These are phyloP conservation scores for Ruditapes philippinarum DNA, from an alignment of 1,140 invertebrate genomes.

Conservation along the genomic window DNA sequence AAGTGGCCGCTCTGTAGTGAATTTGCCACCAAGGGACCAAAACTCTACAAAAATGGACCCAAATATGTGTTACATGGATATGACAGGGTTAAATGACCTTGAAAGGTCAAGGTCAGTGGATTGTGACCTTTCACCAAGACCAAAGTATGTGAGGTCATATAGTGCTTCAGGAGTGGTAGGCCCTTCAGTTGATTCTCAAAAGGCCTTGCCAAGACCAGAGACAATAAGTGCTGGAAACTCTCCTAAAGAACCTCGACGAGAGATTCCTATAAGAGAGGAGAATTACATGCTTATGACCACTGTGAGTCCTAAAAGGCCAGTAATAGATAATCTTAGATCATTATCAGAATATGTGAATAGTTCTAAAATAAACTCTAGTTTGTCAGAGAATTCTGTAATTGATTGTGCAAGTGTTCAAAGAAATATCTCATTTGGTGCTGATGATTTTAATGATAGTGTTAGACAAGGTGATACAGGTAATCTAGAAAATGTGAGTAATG, in stretches of 20 bases:
- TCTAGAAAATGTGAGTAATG: background rate
- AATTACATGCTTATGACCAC: slow-evolving; percentile 74
- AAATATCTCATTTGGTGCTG: slow-evolving; percentile 22
- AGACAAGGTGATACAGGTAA: background rate
- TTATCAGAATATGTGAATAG: slow-evolving; percentile 68
- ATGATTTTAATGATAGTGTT: slow-evolving; percentile 6
- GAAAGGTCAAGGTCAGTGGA: slow-evolving; percentile 20
- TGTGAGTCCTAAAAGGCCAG: slow-evolving; percentile 47
- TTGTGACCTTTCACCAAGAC: slow-evolving; percentile 9
- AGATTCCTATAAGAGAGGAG: slow-evolving; percentile 69
- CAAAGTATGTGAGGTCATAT: slow-evolving; percentile 67
- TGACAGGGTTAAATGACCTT: slow-evolving; percentile 70
- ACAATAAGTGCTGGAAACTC: slow-evolving; percentile 66
- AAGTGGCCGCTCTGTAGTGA: slow-evolving; percentile 37
- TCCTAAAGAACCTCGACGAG: slow-evolving; percentile 47
- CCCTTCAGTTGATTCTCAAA: background rate
- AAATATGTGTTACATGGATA: slow-evolving; percentile 77
- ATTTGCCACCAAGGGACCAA: slow-evolving; percentile 28
- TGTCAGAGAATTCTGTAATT: background rate
- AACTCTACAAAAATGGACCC: slow-evolving; percentile 15
- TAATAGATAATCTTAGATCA: slow-evolving; percentile 72
- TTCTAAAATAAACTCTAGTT: slow-evolving; percentile 10
- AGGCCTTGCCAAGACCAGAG: slow-evolving; percentile 41
- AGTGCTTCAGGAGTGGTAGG: slow-evolving; percentile 68
- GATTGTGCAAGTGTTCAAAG: slow-evolving; percentile 22